phyloP scores from a whole-genome alignment of 2,888 invertebrate species.

The Thereva nobilitata region DNA sequence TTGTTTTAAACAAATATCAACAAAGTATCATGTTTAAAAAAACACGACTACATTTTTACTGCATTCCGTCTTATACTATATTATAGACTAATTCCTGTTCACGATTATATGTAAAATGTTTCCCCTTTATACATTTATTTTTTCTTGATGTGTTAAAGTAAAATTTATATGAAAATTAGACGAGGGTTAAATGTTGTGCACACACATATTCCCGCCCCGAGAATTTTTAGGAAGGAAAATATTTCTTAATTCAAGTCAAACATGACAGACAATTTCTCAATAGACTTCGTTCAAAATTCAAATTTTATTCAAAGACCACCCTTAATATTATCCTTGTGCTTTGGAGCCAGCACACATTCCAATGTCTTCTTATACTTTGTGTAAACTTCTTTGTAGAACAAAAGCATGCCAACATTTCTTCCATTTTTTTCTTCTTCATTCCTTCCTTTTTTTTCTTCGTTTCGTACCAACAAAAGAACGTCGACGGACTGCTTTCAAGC shows the following conservation, averaged over 20 bases:
- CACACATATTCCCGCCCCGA: background rate
- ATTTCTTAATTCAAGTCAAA: slow-evolving; percentile 37
- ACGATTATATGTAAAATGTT: too few relatives aligned
- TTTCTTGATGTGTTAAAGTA: too few relatives aligned
- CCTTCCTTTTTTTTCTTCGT: too few relatives aligned
- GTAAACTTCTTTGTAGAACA: slow-evolving; percentile 34
- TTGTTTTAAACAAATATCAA: too few relatives aligned
- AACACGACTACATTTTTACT: too few relatives aligned
- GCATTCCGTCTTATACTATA: too few relatives aligned
- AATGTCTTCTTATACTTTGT: slow-evolving; percentile 34
- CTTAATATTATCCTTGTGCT: slow-evolving; percentile 10
- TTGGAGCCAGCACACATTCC: slow-evolving; percentile 24
- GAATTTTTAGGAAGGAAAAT: slow-evolving; percentile 12
- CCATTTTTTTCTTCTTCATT: background rate
- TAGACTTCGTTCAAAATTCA: slow-evolving; percentile 35
- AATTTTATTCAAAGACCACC: slow-evolving; percentile 34
- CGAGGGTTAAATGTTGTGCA: background rate
- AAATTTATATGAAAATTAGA: too few relatives aligned
- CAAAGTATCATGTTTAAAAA: too few relatives aligned
- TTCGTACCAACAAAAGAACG: too few relatives aligned
- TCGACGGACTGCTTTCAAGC: too few relatives aligned
- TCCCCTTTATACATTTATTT: too few relatives aligned
- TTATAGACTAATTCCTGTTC: too few relatives aligned
- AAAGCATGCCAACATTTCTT: slow-evolving; percentile 30
- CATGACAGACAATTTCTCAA: slow-evolving; percentile 37